phyloP scores from a whole-genome alignment of 2,113 vertebrate genomes.

The Macquaria australasica region DNA sequence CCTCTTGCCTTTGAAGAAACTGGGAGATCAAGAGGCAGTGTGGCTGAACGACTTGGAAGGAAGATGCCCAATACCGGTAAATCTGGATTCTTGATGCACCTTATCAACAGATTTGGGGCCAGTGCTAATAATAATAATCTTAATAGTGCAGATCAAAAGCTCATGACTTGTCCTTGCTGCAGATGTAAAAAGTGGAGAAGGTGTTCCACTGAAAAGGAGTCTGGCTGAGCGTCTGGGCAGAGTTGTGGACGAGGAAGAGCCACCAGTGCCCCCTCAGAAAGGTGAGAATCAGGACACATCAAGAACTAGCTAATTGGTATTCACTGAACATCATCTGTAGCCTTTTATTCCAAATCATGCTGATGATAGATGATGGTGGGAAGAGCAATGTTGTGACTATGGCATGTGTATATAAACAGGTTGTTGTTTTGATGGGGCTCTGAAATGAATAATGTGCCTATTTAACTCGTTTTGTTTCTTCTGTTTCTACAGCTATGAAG shows the following conservation, averaged over 20 bases:
- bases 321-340: background rate
- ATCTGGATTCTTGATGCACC: background rate
- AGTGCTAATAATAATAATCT: background rate
- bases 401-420: background rate
- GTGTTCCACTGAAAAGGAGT: constrained; percentile 82
- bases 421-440: background rate
- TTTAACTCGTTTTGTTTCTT: background rate
- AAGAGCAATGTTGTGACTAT: background rate
- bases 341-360: background rate
- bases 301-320: background rate
- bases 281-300: constrained; percentile 70
- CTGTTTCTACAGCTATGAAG: constrained; percentile 75
- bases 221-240: constrained; percentile 90
- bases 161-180: constrained; percentile 26
- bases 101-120: background rate
- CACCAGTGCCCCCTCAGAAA: constrained; percentile 78
- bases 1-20: constrained; percentile 75
- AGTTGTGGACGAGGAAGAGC: constrained; percentile 79
- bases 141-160: background rate
- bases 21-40: constrained; percentile 72
- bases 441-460: background rate
- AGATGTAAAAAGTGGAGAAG: constrained; percentile 70
- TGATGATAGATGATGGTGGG: background rate
- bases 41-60: constrained; percentile 87
- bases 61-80: constrained; percentile 68